These are phyloP conservation scores for Dryobotodes eremita DNA, from an alignment of 2,888 invertebrate genomes.

Conservation along the genomic window DNA sequence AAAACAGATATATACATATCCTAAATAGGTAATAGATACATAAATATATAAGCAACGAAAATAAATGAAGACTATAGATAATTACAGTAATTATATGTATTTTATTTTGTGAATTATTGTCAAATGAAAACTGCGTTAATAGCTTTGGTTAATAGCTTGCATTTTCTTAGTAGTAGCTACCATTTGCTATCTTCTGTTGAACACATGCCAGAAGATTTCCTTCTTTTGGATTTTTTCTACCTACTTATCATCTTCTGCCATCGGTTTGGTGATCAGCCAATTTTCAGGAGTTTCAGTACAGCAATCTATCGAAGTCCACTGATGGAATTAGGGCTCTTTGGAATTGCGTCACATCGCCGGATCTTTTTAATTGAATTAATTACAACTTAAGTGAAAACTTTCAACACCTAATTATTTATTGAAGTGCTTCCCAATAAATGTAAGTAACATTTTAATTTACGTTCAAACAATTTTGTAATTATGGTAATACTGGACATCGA, in stretches of 20 bases:
- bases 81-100: no score
- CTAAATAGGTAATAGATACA: no score
- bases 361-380: conserved; percentile 34
- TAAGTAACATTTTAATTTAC: conserved; percentile 68
- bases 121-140: not conserved
- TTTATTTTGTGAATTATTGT: not conserved
- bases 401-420: conserved; percentile 65
- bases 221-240: not conserved
- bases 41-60: no score
- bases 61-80: no score
- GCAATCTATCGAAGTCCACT: not conserved
- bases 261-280: not conserved
- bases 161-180: not conserved
- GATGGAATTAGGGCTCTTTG: not conserved
- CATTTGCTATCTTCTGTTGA: not conserved
- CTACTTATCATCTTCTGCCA: not conserved
- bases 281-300: not conserved
- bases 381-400: conserved; percentile 47
- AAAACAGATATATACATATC: no score
- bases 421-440: conserved; percentile 54
- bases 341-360: not conserved
- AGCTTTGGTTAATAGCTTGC: no score
- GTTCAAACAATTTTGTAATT: conserved; percentile 64
- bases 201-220: not conserved
- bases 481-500: conserved; percentile 67